These are phyloP conservation scores for Rhorus exstirpatorius DNA, from an alignment of 2,888 invertebrate genomes.

Conservation along the genomic window DNA sequence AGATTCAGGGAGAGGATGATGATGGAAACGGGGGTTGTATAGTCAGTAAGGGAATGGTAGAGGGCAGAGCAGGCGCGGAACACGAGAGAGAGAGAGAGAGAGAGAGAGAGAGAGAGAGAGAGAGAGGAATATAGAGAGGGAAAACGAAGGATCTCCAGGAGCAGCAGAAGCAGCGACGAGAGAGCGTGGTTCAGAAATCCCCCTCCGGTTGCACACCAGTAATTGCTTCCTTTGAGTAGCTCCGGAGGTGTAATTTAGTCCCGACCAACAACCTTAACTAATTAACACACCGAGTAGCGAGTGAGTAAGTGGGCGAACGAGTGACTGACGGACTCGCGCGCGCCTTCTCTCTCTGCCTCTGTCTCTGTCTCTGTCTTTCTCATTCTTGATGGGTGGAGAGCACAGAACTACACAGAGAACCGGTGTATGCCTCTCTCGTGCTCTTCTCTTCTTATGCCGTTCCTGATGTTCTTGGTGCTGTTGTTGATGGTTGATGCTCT, in stretches of 20 bases:
- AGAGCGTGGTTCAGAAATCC: slow-evolving; percentile 72
- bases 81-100: slow-evolving; percentile 48
- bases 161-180: slow-evolving; percentile 60
- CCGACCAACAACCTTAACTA: slow-evolving; percentile 87
- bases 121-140: slow-evolving; percentile 53
- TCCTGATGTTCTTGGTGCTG: slow-evolving; percentile 69
- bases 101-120: slow-evolving; percentile 46
- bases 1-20: slow-evolving; percentile 40
- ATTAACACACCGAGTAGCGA: slow-evolving; percentile 86
- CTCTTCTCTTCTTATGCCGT: slow-evolving; percentile 46
- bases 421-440: slow-evolving; percentile 31
- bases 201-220: slow-evolving; percentile 84
- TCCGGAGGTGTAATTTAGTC: slow-evolving; percentile 87
- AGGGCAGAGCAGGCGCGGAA: slow-evolving; percentile 31
- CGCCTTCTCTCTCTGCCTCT: slow-evolving; percentile 59
- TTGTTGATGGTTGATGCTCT: slow-evolving; percentile 57
- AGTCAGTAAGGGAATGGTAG: slow-evolving; percentile 20
- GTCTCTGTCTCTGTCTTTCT: slow-evolving; percentile 37
- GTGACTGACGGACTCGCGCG: slow-evolving; percentile 79
- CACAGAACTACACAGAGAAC: not conserved
- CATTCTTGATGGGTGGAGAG: slow-evolving; percentile 6
- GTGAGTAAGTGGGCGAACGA: slow-evolving; percentile 82
- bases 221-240: slow-evolving; percentile 87
- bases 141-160: slow-evolving; percentile 42
- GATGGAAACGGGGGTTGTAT: slow-evolving; percentile 25